Percentiles rank a stretch among this genome's conserved stretches.
Evolutionary conservation across 2,888 invertebrate species (phyloP).

Genomic region (Abscondita cerata): DNA sequence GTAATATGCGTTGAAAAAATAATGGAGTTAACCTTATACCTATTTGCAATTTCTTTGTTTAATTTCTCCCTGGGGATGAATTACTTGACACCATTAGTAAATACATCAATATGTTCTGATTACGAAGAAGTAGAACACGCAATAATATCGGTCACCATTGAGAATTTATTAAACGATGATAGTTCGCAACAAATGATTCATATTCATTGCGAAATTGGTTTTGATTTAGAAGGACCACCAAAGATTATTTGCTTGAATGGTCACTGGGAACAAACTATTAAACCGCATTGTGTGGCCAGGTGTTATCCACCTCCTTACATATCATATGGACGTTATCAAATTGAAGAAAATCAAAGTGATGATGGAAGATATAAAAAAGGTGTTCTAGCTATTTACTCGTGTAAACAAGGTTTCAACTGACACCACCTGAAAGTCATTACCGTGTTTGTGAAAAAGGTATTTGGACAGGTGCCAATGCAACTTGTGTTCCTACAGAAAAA

Average conservation of each 20-base stretch:
- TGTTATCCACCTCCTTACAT: slow-evolving; percentile 53
- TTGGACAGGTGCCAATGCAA: slow-evolving; percentile 55
- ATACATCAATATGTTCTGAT: slow-evolving; percentile 43
- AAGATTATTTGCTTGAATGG: slow-evolving; percentile 53
- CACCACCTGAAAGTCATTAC: slow-evolving; percentile 51
- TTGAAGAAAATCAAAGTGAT: slow-evolving; percentile 47
- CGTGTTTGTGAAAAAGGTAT: slow-evolving; percentile 56
- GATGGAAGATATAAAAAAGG: slow-evolving; percentile 50
- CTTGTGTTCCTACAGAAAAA: slow-evolving; percentile 46
- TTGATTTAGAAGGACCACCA: slow-evolving; percentile 52
- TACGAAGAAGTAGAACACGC: slow-evolving; percentile 47
- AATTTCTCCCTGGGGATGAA: slow-evolving; percentile 23
- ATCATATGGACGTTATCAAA: slow-evolving; percentile 48
- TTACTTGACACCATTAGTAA: slow-evolving; percentile 25
- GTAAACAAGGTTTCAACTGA: slow-evolving; percentile 50
- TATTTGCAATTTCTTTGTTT: slow-evolving; percentile 22
- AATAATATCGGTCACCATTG: slow-evolving; percentile 28
- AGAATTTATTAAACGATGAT: slow-evolving; percentile 27
- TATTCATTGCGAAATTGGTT: slow-evolving; percentile 51
- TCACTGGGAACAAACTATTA: slow-evolving; percentile 48
- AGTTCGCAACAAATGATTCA: slow-evolving; percentile 32
- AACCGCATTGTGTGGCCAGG: slow-evolving; percentile 47
- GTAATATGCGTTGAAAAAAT: slow-evolving; percentile 29
- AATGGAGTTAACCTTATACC: slow-evolving; percentile 40
- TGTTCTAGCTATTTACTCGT: slow-evolving; percentile 52